Evolutionary conservation across 2,797 vertebrate genomes (phyloP).

Genomic region (Chaunax sp.): DNA sequence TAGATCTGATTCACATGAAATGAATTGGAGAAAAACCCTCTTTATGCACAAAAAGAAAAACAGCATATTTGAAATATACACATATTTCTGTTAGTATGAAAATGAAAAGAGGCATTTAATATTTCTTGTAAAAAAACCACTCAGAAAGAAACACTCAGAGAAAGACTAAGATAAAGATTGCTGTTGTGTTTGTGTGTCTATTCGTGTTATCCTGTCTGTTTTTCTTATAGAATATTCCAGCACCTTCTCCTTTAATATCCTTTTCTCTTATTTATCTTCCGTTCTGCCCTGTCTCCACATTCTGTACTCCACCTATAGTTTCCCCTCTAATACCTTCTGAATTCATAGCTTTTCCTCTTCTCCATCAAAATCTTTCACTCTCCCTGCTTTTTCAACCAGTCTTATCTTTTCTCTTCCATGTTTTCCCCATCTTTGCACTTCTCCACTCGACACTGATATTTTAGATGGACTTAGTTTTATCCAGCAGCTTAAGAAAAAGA

Average conservation of each 20-base stretch:
- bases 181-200: no score
- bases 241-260: background rate
- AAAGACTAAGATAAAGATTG: no score
- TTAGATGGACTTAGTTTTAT: conserved; percentile 12
- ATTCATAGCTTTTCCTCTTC: background rate
- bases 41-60: no score
- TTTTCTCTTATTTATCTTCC: background rate
- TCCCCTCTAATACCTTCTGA: background rate
- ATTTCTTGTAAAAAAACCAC: no score
- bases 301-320: background rate
- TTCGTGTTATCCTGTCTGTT: background rate
- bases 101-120: background rate
- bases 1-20: no score
- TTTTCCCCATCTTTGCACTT: background rate
- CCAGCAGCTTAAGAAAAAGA: conserved; percentile 2
- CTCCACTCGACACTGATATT: conserved; percentile 26
- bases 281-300: background rate
- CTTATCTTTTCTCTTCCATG: background rate
- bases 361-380: background rate
- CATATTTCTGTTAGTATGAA: background rate
- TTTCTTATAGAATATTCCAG: background rate
- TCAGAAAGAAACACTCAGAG: no score
- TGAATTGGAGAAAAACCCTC: no score
- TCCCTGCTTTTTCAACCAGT: background rate
- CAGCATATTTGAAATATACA: background rate